Evolutionary conservation across 2,113 vertebrate genomes (phyloP).

Genomic region (Prolemur simus): DNA sequence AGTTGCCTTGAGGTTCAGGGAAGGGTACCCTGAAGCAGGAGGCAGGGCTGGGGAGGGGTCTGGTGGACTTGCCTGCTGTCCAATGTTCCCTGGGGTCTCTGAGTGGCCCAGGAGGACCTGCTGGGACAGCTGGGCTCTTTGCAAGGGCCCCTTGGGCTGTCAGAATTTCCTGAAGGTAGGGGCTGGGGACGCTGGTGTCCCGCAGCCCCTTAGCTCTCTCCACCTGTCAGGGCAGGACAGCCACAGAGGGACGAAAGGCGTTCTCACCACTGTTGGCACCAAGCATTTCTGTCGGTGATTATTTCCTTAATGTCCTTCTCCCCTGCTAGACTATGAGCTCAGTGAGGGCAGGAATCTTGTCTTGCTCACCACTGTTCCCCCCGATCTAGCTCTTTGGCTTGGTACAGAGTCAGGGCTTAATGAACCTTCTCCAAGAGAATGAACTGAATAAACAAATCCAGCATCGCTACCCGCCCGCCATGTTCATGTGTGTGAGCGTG

Average conservation of each 20-base stretch:
- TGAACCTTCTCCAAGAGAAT: not conserved
- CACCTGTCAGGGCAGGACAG: not conserved
- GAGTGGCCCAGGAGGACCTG: not conserved
- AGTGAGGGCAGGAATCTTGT: not conserved
- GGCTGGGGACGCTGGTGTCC: not conserved
- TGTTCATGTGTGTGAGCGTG: not conserved
- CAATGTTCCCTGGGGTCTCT: not conserved
- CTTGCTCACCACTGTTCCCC: not conserved
- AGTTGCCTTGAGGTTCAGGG: not conserved
- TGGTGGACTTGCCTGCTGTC: not conserved
- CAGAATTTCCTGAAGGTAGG: not conserved
- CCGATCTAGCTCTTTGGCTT: not conserved
- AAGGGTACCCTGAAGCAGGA: not conserved
- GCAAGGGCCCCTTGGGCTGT: not conserved
- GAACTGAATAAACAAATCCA: not conserved
- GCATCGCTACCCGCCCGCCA: rapidly evolving
- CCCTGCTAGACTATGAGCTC: not conserved
- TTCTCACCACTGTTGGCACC: not conserved
- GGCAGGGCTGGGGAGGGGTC: not conserved
- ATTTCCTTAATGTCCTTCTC: not conserved
- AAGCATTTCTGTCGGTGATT: not conserved
- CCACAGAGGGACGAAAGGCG: not conserved
- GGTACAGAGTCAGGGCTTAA: not conserved
- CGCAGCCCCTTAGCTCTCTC: not conserved
- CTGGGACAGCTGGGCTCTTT: not conserved